Conservation (phyloP, 2,888 invertebrate species). For the Melipona beecheii region DNA sequence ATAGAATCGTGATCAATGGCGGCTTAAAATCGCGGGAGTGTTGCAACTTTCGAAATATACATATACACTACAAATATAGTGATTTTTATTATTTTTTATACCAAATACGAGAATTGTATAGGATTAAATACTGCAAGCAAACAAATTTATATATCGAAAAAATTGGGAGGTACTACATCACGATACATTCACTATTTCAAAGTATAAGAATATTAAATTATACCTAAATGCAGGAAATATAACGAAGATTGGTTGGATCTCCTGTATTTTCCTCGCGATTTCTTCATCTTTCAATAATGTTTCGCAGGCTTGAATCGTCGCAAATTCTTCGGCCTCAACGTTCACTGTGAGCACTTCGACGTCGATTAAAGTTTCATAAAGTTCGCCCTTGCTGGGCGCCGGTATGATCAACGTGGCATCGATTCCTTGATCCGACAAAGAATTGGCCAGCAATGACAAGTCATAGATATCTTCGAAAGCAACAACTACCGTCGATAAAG, state of each 20-base stretch:
- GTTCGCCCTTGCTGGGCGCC: slow-evolving; percentile 56
- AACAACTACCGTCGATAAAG: slow-evolving; percentile 78
- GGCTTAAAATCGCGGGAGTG: too few species aligned
- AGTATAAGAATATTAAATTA: neutral
- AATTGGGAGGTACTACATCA: too few species aligned
- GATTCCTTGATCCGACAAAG: slow-evolving; percentile 79
- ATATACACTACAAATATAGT: too few species aligned
- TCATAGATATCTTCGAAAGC: slow-evolving; percentile 80
- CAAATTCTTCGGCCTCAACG: slow-evolving; percentile 53
- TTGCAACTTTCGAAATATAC: too few species aligned
- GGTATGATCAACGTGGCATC: slow-evolving; percentile 78
- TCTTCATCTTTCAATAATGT: slow-evolving; percentile 72
- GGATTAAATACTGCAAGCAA: too few species aligned
- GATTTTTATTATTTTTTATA: too few species aligned
- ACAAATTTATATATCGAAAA: too few species aligned
- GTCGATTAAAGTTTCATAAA: slow-evolving; percentile 78
- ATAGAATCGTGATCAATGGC: neutral
- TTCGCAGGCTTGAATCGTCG: slow-evolving; percentile 74
- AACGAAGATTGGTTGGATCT: slow-evolving; percentile 78
- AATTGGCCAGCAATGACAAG: slow-evolving; percentile 79
- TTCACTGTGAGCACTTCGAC: slow-evolving; percentile 75
- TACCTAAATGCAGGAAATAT: slow-evolving; percentile 82
- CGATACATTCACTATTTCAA: too few species aligned
- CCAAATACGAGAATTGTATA: too few species aligned
- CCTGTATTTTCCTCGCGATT: slow-evolving; percentile 69